phyloP scores from a whole-genome alignment of 2,797 vertebrate genomes.

The Poeciliopsis gracilis region DNA sequence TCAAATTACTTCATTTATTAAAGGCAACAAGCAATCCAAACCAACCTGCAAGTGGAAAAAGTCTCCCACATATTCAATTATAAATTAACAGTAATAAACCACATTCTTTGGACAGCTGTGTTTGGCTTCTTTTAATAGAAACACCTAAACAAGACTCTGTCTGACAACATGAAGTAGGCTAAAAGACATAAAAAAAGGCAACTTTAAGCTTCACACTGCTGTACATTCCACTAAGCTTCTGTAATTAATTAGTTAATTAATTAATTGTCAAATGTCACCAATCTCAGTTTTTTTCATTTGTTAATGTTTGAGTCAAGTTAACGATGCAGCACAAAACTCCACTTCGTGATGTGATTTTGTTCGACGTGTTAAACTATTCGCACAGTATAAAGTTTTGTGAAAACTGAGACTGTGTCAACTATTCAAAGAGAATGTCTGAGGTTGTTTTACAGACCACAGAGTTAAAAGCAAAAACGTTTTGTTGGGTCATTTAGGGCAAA shows the following conservation, averaged over 20 bases:
- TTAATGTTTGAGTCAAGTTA: background rate
- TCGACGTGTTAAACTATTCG: background rate
- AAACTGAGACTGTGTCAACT: conserved; percentile 39
- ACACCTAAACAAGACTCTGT: background rate
- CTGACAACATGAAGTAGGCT: background rate
- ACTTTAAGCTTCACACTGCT: background rate
- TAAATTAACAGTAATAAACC: background rate
- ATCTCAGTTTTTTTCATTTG: background rate
- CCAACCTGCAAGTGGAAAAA: background rate
- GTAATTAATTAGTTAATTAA: background rate
- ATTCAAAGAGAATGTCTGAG: conserved; percentile 30
- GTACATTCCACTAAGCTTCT: background rate
- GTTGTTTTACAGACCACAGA: conserved; percentile 40
- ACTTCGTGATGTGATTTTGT: background rate
- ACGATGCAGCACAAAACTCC: background rate
- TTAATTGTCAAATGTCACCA: background rate
- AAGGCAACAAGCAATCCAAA: background rate
- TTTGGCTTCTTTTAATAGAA: background rate
- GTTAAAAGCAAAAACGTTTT: conserved; percentile 35
- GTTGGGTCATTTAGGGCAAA: conserved; percentile 37
- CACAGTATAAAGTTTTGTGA: conserved; percentile 20
- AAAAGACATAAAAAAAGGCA: background rate
- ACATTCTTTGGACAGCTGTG: background rate
- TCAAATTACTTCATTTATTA: background rate
- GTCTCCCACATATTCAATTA: background rate